Base-by-base conservation (phyloP, 2,888 invertebrate species). In the Nephrotoma guestfalica region DNA sequence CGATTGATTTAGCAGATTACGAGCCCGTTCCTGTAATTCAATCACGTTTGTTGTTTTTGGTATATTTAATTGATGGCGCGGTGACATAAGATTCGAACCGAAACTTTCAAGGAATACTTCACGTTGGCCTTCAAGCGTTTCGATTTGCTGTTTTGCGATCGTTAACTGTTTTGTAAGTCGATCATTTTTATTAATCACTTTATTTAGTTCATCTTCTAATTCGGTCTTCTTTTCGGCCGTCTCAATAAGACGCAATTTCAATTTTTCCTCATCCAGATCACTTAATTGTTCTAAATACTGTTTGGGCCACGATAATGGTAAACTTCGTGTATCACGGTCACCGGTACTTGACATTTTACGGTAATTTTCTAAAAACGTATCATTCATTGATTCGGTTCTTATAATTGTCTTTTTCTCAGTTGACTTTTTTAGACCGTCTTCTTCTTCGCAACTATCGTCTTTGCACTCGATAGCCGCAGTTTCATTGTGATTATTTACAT, bases 151-250 rank as follows among this genome's bases (percentile, higher is more conserved):
- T 42, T 91, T 90, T 0, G 93, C 90, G 1, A 90, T 89, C 71
- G 90, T 89, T 87, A 93, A 88, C 88, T 93, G 93, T 42, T 89
- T 89, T 89, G 93, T 93, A 45, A 94, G 90, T 83, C 93, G 93
- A 0, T 93, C 93, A 83, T 94, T 93, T 88, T 93, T 93, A 87
- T 93, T 92, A 88, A 94, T 91, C 4, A 95, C 93, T 9, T 93
- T 92, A 4, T 94, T 93, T 43, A 96, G 89, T 87, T 95, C 94
- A 0, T 92, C 90, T 86, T 95, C 94, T 18, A 96, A 91, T 4
- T 90, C 90, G 6, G 89, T 88, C 0, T 91, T 90, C 88, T 91
- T 92, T 89, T 88, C 90, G 90, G 89, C 92, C 71, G 88, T 93
- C 89, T 88, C 93, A 0, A 91, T 88, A 3, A 92, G 88, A 15